Evolutionary conservation across 1,140 invertebrate genomes (phyloP), one percentile per base, ranked within the genome.

Genomic region (Apocrypta bakeri): DNA sequence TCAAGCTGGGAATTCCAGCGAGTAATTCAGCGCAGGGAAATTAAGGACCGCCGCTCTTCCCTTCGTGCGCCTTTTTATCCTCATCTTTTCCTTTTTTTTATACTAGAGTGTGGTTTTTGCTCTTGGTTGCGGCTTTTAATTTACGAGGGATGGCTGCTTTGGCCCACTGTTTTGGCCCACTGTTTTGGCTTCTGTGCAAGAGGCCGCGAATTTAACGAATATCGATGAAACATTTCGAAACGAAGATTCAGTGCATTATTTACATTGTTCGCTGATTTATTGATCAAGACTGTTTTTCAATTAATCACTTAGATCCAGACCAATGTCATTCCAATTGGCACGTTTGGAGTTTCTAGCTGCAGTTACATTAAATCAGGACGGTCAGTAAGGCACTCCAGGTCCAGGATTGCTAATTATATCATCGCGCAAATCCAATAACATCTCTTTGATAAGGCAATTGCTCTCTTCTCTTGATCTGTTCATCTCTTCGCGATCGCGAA

Each of bases 1-100:
- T 87, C 84, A 84, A 73, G 74, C 31, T 27, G 64, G 71, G 63
- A 74, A 83, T 75, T 83, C 73, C 78, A 21, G 33, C 56, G n/a
- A 29, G 27, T 75, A 84, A 76, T 72, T 72, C 61, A 75, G 40
- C 31, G 64, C 40, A 25, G 17, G 25, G 48, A 79, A 79, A 79
- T 79, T 79, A 83, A 78, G 79, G 82, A 68, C 73, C 71, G 61
- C 29, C 61, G 61, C 64, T 66, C 6, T 71, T 29, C 64, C 6
- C 64, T 76, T 63, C 31, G 12, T 21, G 37, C 1, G 14, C 69
- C 71, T 78, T 63, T 78, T 72, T 71, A 63, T 71, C 6, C 61
- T 61, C 27, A 7, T 37, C 9, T 37, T 72, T 71, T 71, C 9
- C 21, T 17, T 7, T 71, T 9, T 12, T 25, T 14, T 7, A 3